A percentile compares a stretch with the other conserved stretches of the same genome.
These are phyloP conservation scores for Eidolon dupreanum DNA, from an alignment of 2,797 vertebrate species.

Conservation along the genomic window DNA sequence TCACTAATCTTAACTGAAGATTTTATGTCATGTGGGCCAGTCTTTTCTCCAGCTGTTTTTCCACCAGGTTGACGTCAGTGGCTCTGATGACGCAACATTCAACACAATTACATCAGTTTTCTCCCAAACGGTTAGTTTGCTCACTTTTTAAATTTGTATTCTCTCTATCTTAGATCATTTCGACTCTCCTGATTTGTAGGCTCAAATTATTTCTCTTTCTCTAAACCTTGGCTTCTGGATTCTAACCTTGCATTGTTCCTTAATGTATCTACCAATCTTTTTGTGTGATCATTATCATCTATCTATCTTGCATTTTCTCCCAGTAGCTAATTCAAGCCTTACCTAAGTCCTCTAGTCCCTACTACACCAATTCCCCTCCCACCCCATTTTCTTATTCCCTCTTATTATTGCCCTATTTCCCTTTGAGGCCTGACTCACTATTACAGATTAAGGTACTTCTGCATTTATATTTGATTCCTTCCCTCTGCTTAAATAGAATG, in stretches of 20 bases:
- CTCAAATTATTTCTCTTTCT: neutral
- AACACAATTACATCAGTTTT: neutral
- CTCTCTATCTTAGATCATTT: neutral
- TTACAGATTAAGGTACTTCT: neutral
- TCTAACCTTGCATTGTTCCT: neutral
- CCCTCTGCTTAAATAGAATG: neutral
- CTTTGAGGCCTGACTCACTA: neutral
- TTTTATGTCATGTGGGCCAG: neutral
- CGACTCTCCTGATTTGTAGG: neutral
- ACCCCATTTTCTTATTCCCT: neutral
- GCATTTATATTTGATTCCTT: neutral
- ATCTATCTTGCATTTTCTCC: neutral
- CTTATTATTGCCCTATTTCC: neutral
- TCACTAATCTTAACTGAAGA: neutral
- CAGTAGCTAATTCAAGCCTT: neutral
- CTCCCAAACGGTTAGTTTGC: neutral
- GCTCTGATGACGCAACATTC: neutral
- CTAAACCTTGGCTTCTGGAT: neutral
- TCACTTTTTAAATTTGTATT: neutral
- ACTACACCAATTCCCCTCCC: neutral
- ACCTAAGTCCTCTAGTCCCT: neutral
- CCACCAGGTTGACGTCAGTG: neutral
- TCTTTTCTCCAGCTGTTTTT: neutral
- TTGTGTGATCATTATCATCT: neutral
- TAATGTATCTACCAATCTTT: neutral